Conservation (phyloP, 2,113 vertebrate genomes). For the Archilochus colubris region DNA sequence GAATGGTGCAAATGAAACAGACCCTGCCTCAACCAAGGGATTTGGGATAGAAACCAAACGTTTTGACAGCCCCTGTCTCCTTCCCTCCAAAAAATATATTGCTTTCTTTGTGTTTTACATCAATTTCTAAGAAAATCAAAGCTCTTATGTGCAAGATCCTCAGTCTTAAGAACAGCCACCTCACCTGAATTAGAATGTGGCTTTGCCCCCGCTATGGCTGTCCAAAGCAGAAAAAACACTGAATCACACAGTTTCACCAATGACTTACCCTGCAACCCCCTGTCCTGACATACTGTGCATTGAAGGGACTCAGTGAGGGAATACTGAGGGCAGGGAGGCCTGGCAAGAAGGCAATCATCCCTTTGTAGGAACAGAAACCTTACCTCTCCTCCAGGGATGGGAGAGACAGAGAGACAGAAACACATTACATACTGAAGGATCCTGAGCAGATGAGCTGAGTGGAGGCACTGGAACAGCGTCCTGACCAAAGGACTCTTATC, state of each 20-base stretch:
- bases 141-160: neutral
- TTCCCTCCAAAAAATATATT: rapidly evolving
- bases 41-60: neutral
- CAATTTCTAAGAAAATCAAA: neutral
- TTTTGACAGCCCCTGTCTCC: neutral
- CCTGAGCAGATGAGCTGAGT: neutral
- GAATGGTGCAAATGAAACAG: neutral
- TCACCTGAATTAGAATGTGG: neutral
- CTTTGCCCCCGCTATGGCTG: neutral
- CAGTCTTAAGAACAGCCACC: neutral
- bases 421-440: rapidly evolving
- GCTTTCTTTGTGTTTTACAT: neutral
- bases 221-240: neutral
- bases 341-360: neutral
- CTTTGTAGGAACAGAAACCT: neutral
- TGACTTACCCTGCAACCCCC: neutral
- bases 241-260: neutral
- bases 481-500: neutral
- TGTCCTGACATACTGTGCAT: neutral
- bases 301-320: neutral
- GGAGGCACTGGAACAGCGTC: neutral
- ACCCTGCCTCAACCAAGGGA: neutral
- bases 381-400: neutral
- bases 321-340: neutral
- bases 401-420: neutral